Conservation (phyloP, 1,140 invertebrate genomes). For the Gonioctena quinquepunctata region DNA sequence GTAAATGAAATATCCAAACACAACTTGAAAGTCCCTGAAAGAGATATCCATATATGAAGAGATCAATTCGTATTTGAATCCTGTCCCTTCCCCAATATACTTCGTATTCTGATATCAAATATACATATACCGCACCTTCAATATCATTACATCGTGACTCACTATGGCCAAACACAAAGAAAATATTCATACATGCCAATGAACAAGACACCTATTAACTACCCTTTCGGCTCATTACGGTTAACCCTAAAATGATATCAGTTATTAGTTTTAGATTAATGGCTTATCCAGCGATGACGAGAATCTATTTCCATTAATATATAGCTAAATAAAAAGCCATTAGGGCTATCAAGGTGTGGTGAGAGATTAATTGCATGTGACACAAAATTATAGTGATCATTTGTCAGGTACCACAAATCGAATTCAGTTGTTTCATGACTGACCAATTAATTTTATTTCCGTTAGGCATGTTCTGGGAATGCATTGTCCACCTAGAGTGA, state of each 20-base stretch:
- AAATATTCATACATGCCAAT: not conserved
- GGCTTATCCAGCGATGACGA: not conserved
- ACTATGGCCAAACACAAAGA: not conserved
- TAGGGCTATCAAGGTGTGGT: conserved; percentile 17
- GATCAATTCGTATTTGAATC: too few relatives aligned
- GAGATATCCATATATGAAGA: too few relatives aligned
- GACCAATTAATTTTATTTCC: not conserved
- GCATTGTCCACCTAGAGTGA: too few relatives aligned
- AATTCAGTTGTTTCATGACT: conserved; percentile 11
- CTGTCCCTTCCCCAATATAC: too few relatives aligned
- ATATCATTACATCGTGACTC: not conserved
- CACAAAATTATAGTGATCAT: conserved; percentile 7
- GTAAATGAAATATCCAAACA: too few relatives aligned
- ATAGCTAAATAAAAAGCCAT: conserved; percentile 13
- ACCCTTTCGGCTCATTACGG: not conserved
- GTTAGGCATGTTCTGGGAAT: not conserved
- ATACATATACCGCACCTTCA: not conserved
- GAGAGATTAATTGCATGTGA: conserved; percentile 11
- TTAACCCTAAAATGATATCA: not conserved
- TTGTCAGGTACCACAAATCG: conserved; percentile 14
- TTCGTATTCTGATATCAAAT: too few relatives aligned
- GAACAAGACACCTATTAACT: not conserved
- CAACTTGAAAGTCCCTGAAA: too few relatives aligned
- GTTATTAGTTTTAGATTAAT: conserved; percentile 16
- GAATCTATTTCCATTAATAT: conserved; percentile 14